Evolutionary conservation across 2,113 vertebrate species (phyloP), one percentile per base, ranked within the genome.

Genomic region (Eudyptes chrysolophus): DNA sequence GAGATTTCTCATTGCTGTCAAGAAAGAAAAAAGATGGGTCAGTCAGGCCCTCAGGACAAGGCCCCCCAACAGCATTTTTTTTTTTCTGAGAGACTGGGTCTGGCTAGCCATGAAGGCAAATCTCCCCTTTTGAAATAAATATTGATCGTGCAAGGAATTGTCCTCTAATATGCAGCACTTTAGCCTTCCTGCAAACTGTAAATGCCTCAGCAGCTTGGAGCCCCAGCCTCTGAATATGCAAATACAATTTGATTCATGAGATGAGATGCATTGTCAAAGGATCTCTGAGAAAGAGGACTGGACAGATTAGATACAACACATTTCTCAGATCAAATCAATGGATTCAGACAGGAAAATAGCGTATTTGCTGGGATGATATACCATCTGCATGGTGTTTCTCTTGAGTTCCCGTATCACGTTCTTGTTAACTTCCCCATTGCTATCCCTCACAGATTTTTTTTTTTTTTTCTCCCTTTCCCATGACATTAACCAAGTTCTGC

Each of bases 11-110:
- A 7, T 9, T 65, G 80, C 55, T 84, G 16, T n/a, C 51, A 75
- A 32, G 27, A 16, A 55, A 20, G 4, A 8, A 13, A 48, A 60
- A n/a, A 22, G 29, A 19, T 0, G 5, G n/a, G 7, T 54, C 14
- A 5, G 5, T 11, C 86, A 38, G 26, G 62, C 6, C 27, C 40
- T 29, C 14, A 32, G 75, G 32, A 42, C 58, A 32, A 60, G 62
- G 10, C 25, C 0, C 10, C 20, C 10, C 44, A 16, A 17, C 4
- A 60, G 29, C 22, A 4, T 15, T 1, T 21, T 65, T 49, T 2
- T 65, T 49, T 40, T 55, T 29, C 26, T 30, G 58, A 46, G 75
- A 46, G 54, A 38, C 71, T 3, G 38, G 60, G 19, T 3, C 11
- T 57, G 55, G 58, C 16, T 66, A 48, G 34, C 16, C 42, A 15